A percentile compares a stretch with the other conserved stretches of the same genome.
These are phyloP conservation scores for Drosophila hydei DNA, from an alignment of 1,140 invertebrate genomes.

Conservation along the genomic window DNA sequence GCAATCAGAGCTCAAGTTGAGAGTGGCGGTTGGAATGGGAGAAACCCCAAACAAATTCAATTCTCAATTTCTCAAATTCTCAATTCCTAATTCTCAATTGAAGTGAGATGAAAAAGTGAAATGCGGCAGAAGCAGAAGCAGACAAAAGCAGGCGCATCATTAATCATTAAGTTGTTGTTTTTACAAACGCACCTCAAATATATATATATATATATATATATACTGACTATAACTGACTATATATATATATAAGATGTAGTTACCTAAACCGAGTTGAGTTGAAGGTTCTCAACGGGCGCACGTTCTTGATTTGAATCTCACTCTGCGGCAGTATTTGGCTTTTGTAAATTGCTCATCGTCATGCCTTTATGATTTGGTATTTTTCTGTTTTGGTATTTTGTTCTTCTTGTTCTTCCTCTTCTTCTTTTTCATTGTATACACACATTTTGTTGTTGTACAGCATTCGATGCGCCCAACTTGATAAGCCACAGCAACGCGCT, in stretches of 20 bases:
- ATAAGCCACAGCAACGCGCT: conserved; percentile 61
- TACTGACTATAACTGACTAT: too few species aligned
- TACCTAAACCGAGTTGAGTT: conserved; percentile 32
- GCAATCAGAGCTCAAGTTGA: conserved; percentile 76
- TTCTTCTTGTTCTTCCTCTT: not conserved
- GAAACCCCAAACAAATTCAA: conserved; percentile 51
- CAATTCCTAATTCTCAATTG: conserved; percentile 43
- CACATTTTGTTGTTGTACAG: conserved; percentile 35
- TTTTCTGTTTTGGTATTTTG: conserved; percentile 48
- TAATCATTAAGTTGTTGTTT: conserved; percentile 79
- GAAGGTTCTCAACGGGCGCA: conserved; percentile 44
- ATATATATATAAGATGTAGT: conserved; percentile 20
- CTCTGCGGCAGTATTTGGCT: conserved; percentile 54
- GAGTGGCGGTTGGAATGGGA: conserved; percentile 7
- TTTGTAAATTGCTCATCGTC: conserved; percentile 80
- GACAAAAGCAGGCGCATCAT: conserved; percentile 66
- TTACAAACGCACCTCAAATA: conserved; percentile 54
- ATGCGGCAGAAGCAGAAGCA: conserved; percentile 35
- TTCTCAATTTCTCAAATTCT: conserved; percentile 60
- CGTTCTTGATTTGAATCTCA: conserved; percentile 79
- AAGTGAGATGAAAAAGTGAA: conserved; percentile 67
- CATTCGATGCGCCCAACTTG: conserved; percentile 79
- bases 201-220: conserved; percentile 27
- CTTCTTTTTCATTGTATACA: not conserved
- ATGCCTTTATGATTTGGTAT: conserved; percentile 82